Base-by-base conservation (phyloP, 2,113 vertebrate genomes). In the Toxostoma redivivum region DNA sequence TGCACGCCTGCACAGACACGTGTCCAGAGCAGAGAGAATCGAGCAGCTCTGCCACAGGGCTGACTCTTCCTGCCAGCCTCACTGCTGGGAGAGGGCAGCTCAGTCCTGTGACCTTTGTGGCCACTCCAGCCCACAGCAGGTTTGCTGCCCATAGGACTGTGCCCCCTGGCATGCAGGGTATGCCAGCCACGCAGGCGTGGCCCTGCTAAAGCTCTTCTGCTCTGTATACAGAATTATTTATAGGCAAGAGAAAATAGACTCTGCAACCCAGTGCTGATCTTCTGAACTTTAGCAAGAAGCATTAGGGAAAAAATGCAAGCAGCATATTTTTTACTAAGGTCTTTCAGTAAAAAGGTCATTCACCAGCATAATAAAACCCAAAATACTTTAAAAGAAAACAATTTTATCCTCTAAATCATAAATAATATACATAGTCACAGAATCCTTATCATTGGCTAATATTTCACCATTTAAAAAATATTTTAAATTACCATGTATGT, bases 41-140 rank as follows among this genome's bases (percentile, higher is more conserved):
- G 4, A 56, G 88, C 62, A 94, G 66, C 58, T 54, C 74, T 35
- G 51, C 1, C 8, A 8, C 61, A 3, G 21, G 38, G 62, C 30
- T 30, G 69, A 9, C 21, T 16, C 40, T 33, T 61, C 44, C 89
- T 82, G 0, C 0, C 62, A 40, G 24, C 58, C 61, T 25, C 72
- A 11, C 20, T 2, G 0, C 78, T 45, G 57, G 69, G 15, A 67
- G 35, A 30, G 70, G 67, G 37, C 73, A 57, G 5, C 31, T 25
- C 0, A 0, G 56, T 19, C 0, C 3, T 15, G 23, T 2, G 48
- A 7, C 7, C 71, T 42, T 5, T 2, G 0, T 7, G n/a, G 51
- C 13, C 3, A 0, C 73, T 42, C 13, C 47, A 62, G 85, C 30
- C 33, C 15, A 1, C 10, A 4, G 50, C 66, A 60, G 61, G 14